Base-by-base conservation (phyloP, 2,888 invertebrate genomes). In the Drosophila atroscutellata region DNA sequence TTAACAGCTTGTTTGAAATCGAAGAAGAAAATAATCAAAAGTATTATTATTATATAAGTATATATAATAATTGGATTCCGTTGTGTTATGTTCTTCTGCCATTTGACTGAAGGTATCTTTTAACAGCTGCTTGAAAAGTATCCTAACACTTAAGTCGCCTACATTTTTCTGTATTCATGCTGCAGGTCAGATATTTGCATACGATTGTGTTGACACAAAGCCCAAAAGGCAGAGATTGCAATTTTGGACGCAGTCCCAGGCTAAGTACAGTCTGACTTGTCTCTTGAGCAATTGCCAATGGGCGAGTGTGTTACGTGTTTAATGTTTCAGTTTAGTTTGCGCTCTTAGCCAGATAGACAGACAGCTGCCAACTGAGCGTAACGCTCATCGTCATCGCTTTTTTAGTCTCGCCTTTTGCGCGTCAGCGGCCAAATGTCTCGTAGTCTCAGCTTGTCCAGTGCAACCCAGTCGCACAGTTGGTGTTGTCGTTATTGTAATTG, bases 331-430 rank as follows among this genome's bases (percentile, higher is more conserved):
- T 64, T 72, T 68, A 59, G 77, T 57, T 54, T 63, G 65, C 32
- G 67, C 50, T 65, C 47, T 76, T 59, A 42, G 71, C 30, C 72
- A 70, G 79, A 70, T 58, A 72, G 87, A 83, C 81, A 79, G 85
- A 83, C 87, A 81, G 87, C 84, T 85, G 84, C 81, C 84, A 83
- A 70, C 73, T 63, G 68, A 80, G 74, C 67, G 80, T 80, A 80
- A 68, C 67, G 77, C 68, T 76, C 66, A 69, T 63, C 60, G 77
- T 75, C 64, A 59, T 70, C 63, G 45, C 58, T 64, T 69, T 70
- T 52, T 70, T 67, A 50, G 49, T 42, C 49, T 63, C 65, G 72
- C 66, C 28, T 59, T 58, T 66, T 61, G 57, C 32, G 58, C 18
- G 42, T 75, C 59, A 75, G 50, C 32, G 13, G 28, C 47, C 39